Conservation (phyloP, 2,797 vertebrate genomes). For the Dipus sagitta region DNA sequence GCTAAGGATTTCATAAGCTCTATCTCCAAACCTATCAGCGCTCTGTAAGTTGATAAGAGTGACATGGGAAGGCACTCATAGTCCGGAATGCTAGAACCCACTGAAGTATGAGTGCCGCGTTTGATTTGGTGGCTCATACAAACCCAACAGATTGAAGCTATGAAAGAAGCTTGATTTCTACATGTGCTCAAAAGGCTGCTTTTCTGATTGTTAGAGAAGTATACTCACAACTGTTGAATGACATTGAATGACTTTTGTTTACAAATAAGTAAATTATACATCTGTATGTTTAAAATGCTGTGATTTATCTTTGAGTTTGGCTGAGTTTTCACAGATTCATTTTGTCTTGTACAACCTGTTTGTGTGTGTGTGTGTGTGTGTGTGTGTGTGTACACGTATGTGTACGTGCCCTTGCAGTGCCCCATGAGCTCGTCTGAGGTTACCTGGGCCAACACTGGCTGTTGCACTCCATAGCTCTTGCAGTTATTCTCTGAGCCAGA, state of each 20-base stretch:
- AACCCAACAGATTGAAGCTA: constrained; percentile 64
- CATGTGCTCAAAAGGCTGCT: constrained; percentile 70
- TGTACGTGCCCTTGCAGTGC: no score
- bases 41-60: constrained; percentile 61
- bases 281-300: constrained; percentile 73
- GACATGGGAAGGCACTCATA: constrained; percentile 55
- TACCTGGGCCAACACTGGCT: no score
- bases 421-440: no score
- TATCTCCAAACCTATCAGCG: constrained; percentile 42
- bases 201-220: constrained; percentile 70
- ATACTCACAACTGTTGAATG: constrained; percentile 64
- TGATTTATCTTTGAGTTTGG: constrained; percentile 72
- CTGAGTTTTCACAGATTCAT: constrained; percentile 71
- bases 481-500: no score
- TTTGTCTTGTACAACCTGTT: constrained; percentile 59
- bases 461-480: no score
- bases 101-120: constrained; percentile 57
- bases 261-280: constrained; percentile 74
- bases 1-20: constrained; percentile 57
- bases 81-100: constrained; percentile 60
- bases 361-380: no score
- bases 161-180: constrained; percentile 77
- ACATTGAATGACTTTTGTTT: constrained; percentile 76
- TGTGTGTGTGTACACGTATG: no score
- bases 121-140: constrained; percentile 56